Conservation (phyloP, 2,888 invertebrate species). For the Eupsilia transversa region DNA sequence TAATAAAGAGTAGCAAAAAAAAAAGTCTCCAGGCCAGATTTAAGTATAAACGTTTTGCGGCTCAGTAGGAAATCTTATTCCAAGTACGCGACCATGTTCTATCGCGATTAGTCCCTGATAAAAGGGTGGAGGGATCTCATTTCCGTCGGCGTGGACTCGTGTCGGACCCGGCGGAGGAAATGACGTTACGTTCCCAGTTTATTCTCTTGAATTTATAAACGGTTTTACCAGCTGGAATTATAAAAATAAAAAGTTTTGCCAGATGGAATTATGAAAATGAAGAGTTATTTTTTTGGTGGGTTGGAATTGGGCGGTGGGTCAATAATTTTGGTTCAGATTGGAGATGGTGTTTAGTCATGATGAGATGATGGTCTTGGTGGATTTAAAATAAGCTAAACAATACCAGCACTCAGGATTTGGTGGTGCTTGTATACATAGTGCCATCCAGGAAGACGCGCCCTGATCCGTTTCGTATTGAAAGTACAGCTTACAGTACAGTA, state of each 20-base stretch:
- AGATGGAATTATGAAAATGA: slow-evolving; percentile 37
- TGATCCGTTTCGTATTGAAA: no score
- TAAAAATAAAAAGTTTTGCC: slow-evolving; percentile 46
- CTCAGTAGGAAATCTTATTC: slow-evolving; percentile 71
- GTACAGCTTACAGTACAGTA: no score
- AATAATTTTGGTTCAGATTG: not conserved
- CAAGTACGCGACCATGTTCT: slow-evolving; percentile 73
- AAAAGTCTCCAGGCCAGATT: slow-evolving; percentile 41
- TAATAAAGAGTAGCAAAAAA: slow-evolving; percentile 38
- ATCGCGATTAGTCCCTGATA: slow-evolving; percentile 81
- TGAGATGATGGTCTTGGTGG: not conserved
- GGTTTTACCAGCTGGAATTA: slow-evolving; percentile 58
- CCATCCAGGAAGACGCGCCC: no score
- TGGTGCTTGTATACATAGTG: no score
- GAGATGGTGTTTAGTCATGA: not conserved
- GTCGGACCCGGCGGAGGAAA: slow-evolving; percentile 78
- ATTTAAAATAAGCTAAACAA: not conserved
- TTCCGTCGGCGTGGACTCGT: slow-evolving; percentile 77
- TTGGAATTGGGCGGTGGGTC: not conserved
- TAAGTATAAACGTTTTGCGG: slow-evolving; percentile 60
- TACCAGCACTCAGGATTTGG: not conserved
- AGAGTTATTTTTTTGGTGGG: slow-evolving; percentile 10
- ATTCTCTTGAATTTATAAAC: slow-evolving; percentile 75
- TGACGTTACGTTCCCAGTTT: slow-evolving; percentile 72
- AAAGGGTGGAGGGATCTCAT: slow-evolving; percentile 81